Evolutionary conservation across 2,888 invertebrate species (phyloP), one percentile per base, ranked within the genome.

Genomic region (Eupithecia subumbrata): DNA sequence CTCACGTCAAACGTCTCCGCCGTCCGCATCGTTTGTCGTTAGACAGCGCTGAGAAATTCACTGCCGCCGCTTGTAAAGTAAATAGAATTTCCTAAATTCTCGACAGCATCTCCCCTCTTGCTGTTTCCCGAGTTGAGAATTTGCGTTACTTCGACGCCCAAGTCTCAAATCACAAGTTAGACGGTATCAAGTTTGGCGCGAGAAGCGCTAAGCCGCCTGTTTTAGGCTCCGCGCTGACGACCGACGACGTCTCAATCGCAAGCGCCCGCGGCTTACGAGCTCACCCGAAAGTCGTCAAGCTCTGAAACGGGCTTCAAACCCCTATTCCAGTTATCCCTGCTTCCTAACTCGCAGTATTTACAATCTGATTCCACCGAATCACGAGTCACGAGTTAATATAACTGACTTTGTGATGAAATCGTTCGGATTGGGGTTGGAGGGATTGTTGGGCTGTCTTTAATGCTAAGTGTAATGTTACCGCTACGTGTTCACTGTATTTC

Each of bases 61-160:
- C 37, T 64, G 30, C 70, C 52, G 74, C 69, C 74, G 80, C 76
- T 45, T 75, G 48, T 82, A 76, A 78, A 83, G 84, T 86, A 86
- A 86, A 87, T 86, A 83, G 82, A 84, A 86, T 86, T 84, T 83
- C 80, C 80, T 81, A 82, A 83, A 87, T 87, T 87, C 83, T 79
- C 84, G 82, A 85, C 85, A 82, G 82, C 82, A 69, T 79, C 79
- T 69, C 77, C 72, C 84, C 84, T 82, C 81, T 82, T 80, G 83
- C 76, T 82, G 80, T 81, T 79, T 79, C 80, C 83, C 79, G 84
- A 88, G 87, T 91, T 86, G 92, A 85, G 92, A 93, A 93, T 92
- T 92, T 91, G 91, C 91, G 87, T 93, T 90, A 93, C 91, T 92
- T 92, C 90, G 89, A 91, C 91, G 91, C 89, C 88, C 90, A 89